Evolutionary conservation across 2,113 vertebrate species (phyloP).

Genomic region (Meleagris gallopavo): DNA sequence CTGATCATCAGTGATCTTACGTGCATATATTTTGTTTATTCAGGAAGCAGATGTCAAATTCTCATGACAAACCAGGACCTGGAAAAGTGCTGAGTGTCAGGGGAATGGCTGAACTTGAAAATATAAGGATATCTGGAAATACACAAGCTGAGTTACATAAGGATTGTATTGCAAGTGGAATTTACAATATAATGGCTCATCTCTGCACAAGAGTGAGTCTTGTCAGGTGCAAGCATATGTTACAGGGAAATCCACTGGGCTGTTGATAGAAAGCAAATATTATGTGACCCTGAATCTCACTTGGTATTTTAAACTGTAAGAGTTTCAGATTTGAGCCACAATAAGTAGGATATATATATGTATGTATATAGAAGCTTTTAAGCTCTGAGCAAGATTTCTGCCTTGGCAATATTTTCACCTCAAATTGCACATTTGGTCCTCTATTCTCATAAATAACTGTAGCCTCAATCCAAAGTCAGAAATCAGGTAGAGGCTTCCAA

Average conservation of each 20-base stretch:
- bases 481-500: not conserved
- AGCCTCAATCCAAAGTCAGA: not conserved
- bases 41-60: not conserved
- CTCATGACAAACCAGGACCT: accelerated
- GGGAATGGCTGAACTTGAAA: not conserved
- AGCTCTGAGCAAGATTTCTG: not conserved
- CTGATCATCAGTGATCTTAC: not conserved
- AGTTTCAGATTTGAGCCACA: conserved; percentile 57
- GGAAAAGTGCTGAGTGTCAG: not conserved
- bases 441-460: not conserved
- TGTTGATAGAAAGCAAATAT: not conserved
- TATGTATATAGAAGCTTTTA: not conserved
- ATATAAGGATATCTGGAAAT: not conserved
- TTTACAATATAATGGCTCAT: not conserved
- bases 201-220: not conserved
- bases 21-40: not conserved
- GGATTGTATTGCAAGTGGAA: not conserved
- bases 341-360: not conserved
- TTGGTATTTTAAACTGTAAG: conserved; percentile 35
- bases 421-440: not conserved
- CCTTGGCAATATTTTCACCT: not conserved
- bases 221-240: not conserved
- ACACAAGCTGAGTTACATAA: not conserved
- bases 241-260: not conserved
- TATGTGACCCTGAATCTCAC: conserved; percentile 20